Base-by-base conservation (phyloP, 2,113 vertebrate genomes). In the Danionella cerebrum region DNA sequence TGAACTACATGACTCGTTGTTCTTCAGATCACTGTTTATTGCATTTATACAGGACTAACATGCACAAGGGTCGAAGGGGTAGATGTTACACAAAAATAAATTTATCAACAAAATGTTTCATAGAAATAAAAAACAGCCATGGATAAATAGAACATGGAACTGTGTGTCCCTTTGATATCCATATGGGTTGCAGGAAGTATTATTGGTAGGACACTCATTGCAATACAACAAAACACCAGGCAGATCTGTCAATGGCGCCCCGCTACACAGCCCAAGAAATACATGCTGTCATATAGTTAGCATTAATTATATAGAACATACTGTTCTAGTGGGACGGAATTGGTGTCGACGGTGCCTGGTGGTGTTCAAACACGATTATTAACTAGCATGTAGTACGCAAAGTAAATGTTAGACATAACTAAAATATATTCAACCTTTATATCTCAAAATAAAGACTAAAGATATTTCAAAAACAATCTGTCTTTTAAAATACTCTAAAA, bases 151-250 rank as follows among this genome's bases (percentile, higher is more conserved):
- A 76, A 82, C 72, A 78, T 57, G 42, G 41, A 44, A 62, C 31
- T 44, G 38, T 59, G 80, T 76, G 75, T 82, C 80, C 73, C 75
- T 81, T 77, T 14, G 81, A 80, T 39, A 78, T 70, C 68, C 77
- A 73, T 48, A 55, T 83, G 73, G 67, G 73, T 83, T 80, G 76
- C 85, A 48, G 42, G 88, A 92, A 89, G 87, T 91, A 90, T 91
- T 82, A 89, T 82, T 79, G 48, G 24, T 91, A 90, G 90, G 91
- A 94, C 93, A 92, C 87, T 90, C 90, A 94, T 33, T 33, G 79
- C 83, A 92, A 93, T 90, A 85, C 90, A 91, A 93, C 86, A 88
- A 91, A 88, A 89, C 89, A 92, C 87, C 91, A 19, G 38, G 25
- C 29, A 18, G 41, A 21, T 45, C 25, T n/a, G 39, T 59, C 22